A percentile compares a stretch with the other conserved stretches of the same genome.
phyloP scores from a whole-genome alignment of 2,888 invertebrate species.

The Charanyca ferruginea region DNA sequence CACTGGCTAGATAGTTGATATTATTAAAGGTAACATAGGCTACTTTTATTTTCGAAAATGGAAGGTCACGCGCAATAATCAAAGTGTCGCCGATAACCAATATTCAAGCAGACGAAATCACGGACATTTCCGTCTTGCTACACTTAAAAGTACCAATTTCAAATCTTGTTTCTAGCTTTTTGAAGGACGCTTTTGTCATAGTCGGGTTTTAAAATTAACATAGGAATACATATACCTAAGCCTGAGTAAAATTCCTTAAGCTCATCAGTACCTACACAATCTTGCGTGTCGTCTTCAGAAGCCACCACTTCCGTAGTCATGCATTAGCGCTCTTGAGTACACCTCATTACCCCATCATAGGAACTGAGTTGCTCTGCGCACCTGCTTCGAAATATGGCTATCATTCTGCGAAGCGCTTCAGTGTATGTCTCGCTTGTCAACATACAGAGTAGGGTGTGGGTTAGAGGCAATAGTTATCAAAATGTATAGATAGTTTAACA shows the following conservation, averaged over 20 bases:
- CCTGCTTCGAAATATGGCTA: slow-evolving; percentile 55
- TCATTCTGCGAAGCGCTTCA: slow-evolving; percentile 47
- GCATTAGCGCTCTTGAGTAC: slow-evolving; percentile 49
- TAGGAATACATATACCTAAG: not conserved
- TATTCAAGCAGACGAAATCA: too few relatives aligned
- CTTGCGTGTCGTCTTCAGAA: slow-evolving; percentile 11
- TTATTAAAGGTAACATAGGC: too few relatives aligned
- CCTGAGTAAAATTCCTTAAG: slow-evolving; percentile 19
- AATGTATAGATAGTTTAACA: too few relatives aligned
- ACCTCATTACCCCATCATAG: slow-evolving; percentile 56
- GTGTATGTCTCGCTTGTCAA: slow-evolving; percentile 30
- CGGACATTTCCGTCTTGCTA: too few relatives aligned
- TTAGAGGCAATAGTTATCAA: slow-evolving; percentile 8
- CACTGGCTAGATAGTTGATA: too few relatives aligned
- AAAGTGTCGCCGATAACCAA: too few relatives aligned
- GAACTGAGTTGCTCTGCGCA: slow-evolving; percentile 35
- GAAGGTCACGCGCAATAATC: too few relatives aligned
- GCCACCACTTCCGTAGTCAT: slow-evolving; percentile 39
- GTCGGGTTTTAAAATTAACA: not conserved
- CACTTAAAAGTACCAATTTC: too few relatives aligned
- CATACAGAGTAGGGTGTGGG: slow-evolving; percentile 20
- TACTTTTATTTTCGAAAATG: too few relatives aligned
- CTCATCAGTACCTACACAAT: slow-evolving; percentile 1
- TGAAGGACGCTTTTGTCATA: too few relatives aligned
- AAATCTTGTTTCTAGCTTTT: too few relatives aligned